A percentile compares a stretch with the other conserved stretches of the same genome.
Conservation (phyloP, 2,797 vertebrate species). For the Hypotaenidia okinawae region DNA sequence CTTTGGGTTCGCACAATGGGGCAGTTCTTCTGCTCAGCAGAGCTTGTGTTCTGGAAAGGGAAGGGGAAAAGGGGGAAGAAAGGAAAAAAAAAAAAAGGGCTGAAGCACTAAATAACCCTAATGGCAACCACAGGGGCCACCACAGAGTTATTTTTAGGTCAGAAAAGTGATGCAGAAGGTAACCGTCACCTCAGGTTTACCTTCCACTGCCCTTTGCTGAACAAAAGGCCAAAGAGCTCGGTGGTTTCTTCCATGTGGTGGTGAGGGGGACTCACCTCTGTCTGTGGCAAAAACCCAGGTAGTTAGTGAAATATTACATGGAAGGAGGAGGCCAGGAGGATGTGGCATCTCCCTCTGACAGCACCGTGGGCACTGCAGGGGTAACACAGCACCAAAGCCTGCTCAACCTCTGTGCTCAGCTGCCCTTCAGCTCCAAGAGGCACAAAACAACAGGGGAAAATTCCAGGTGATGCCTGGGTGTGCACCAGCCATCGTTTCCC, state of each 20-base stretch:
- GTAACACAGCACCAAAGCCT: not conserved
- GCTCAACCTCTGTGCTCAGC: not conserved
- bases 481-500: not conserved
- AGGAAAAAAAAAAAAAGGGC: not conserved
- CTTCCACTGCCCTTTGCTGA: not conserved
- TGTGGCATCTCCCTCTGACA: not conserved
- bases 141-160: constrained; percentile 52
- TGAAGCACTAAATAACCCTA: constrained; percentile 46
- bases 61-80: not conserved
- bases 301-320: not conserved
- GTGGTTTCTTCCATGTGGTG: not conserved
- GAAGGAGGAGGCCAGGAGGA: not conserved
- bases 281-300: not conserved
- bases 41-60: constrained; percentile 31
- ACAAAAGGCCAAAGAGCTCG: not conserved
- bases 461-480: not conserved
- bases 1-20: constrained; percentile 70
- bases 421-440: not conserved
- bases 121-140: constrained; percentile 30
- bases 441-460: not conserved
- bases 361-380: not conserved
- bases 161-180: constrained; percentile 30
- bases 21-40: constrained; percentile 68
- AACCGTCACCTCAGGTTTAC: constrained; percentile 45
- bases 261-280: not conserved